Conservation (phyloP, 2,888 invertebrate species). For the Limenitis camilla region DNA sequence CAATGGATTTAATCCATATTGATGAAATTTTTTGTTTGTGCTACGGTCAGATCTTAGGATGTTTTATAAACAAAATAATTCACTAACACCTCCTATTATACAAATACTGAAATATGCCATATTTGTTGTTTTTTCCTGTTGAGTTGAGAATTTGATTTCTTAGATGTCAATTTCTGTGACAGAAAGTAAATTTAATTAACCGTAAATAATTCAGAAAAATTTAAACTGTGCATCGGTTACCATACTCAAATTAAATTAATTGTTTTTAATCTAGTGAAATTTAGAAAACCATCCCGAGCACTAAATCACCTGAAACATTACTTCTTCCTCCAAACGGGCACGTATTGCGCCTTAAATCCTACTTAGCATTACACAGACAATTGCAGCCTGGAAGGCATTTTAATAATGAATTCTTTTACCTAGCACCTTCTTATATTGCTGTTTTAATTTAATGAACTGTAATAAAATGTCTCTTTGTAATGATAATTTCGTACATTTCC, state of each 20-base stretch:
- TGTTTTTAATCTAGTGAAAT: conserved; percentile 5
- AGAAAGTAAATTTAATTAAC: no score
- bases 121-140: no score
- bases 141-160: no score
- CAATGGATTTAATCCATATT: background rate
- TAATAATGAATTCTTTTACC: conserved; percentile 66
- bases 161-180: no score
- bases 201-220: no score
- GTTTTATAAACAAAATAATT: no score
- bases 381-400: conserved; percentile 51
- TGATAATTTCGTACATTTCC: conserved; percentile 14
- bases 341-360: conserved; percentile 65
- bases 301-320: conserved; percentile 28
- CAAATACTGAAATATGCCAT: no score
- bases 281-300: conserved; percentile 10
- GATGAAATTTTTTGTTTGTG: background rate
- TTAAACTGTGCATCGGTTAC: no score
- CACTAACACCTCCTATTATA: no score
- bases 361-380: conserved; percentile 47
- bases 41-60: no score
- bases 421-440: conserved; percentile 57
- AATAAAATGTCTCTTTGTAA: conserved; percentile 56
- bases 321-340: conserved; percentile 42
- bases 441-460: conserved; percentile 53
- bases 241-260: background rate